Evolutionary conservation across 1,140 invertebrate genomes (phyloP), one percentile per base, ranked within the genome.

Genomic region (Oryctes rhinoceros): DNA sequence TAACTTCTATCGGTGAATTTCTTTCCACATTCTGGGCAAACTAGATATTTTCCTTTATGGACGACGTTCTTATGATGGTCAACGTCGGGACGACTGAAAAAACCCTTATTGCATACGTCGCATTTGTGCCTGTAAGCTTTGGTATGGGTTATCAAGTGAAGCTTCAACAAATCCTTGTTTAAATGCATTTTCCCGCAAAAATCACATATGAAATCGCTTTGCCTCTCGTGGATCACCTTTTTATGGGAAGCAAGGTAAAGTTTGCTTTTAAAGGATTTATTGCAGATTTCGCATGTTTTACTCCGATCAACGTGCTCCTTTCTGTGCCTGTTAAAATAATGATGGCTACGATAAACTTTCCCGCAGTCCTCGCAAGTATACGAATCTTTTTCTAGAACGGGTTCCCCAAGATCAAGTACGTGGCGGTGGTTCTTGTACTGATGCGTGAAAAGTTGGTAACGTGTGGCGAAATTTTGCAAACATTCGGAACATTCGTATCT

Each of bases 21-120:
- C 9, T 79, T 67, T 37, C 47, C 47, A n/a, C 78, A 79, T 20
- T 49, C 35, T 9, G 4, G 39, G 62, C 78, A 79, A 13, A 35
- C 10, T 15, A 47, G 13, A 18, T 35, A 24, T 6, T 30, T 15
- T 6, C 75, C 75, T 44, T 47, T 48, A 5, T 76, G 75, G n/a
- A 47, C 6, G 5, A 49, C 7, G 18, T 18, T 20, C 18, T 47
- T 20, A 37, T 76, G 75, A 18, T 44, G 35, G 1, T 76, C 44
- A 1, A 47, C 47, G 1, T 20, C 47, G 1, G 15, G 5, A 3
- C 5, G 13, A 35, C 15, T 48, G 35, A 4, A 18, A 44, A 76
- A 80, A 10, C 74, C 49, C 20, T 76, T 76, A 48, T 76, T 35
- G 79, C 79, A 80, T 4, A 10, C 10, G 35, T 80, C 79, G 71